Base-by-base conservation (phyloP, 1,140 invertebrate species). In the Araneus ventricosus region DNA sequence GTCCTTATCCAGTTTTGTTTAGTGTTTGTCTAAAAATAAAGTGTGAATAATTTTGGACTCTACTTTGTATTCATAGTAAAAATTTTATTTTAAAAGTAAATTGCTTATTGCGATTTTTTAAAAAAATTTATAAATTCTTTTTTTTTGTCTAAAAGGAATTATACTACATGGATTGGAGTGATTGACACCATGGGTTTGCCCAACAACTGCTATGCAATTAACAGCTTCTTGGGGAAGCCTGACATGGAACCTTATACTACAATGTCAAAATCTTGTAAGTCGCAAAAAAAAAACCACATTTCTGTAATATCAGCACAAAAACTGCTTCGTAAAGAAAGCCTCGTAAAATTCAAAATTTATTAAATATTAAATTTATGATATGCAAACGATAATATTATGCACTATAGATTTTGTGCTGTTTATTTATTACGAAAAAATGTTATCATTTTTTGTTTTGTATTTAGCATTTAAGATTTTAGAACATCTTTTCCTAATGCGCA, bases 141-240 rank as follows among this genome's bases (percentile, higher is more conserved):
- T n/a, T n/a, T 70, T 70, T 75, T 8, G 22, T 22, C 10, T 22
- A 24, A 34, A 20, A 87, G 67, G 14, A 61, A 88, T 61, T 3
- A 34, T 57, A 45, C 41, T 8, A 52, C 27, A 82, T 84, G 39
- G 41, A 37, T 93, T 34, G 39, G 27, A 30, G 92, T 84, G 6
- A 70, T 89, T 24, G 92, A 93, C 39, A 34, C 75, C 4, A 93
- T 93, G 92, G 92, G 92, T 39, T 39, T 93, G 4, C 92, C 92
- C 8, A 93, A 93, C 24, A 93, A 93, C 27, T 93, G 92, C 30
- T 93, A 82, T 52, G 67, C 87, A 17, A 24, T 93, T 7, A 93
- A 93, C 59, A 93, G 92, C n/a, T 84, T 63, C 4, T 80, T 88
- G 4, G 87, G 86, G 24, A 45, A 93, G 7, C 37, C 67, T 34